phyloP scores from a whole-genome alignment of 1,140 invertebrate species.

The Hirudo medicinalis region DNA sequence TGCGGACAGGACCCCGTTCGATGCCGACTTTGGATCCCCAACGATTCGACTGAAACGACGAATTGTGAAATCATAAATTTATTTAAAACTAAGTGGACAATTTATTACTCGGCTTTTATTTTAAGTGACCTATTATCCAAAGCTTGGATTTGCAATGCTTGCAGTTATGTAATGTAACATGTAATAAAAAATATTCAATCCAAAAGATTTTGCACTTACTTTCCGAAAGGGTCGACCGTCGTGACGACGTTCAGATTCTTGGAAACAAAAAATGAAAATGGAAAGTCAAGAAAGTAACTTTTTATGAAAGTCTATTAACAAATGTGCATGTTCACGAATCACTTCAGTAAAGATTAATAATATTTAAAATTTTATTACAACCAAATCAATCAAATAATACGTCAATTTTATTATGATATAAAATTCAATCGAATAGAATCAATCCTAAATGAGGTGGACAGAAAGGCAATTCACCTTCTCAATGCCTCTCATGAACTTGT shows the following conservation, averaged over 20 bases:
- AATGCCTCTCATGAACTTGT: constrained; percentile 81
- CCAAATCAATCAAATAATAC: constrained; percentile 11
- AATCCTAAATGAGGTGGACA: neutral
- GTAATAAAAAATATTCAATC: neutral
- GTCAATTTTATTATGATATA: neutral
- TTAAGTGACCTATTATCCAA: too few species aligned
- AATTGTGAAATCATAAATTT: too few species aligned
- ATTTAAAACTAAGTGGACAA: too few species aligned
- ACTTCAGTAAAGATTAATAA: neutral
- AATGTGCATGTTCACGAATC: neutral
- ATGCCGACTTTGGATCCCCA: too few species aligned
- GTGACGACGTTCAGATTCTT: constrained; percentile 80
- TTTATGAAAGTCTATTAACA: neutral
- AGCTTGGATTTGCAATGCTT: too few species aligned
- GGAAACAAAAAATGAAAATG: constrained; percentile 20
- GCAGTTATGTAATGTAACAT: too few species aligned
- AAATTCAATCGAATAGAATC: neutral
- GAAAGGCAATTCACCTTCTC: constrained; percentile 32
- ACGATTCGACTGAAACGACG: too few species aligned
- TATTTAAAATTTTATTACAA: constrained; percentile 4
- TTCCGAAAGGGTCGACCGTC: constrained; percentile 64
- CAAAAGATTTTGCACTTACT: constrained; percentile 27
- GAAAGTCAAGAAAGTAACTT: neutral
- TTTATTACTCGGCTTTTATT: too few species aligned
- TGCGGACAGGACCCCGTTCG: too few species aligned